Conservation (phyloP, 2,888 invertebrate genomes). For the Drosophila melanosoma region DNA sequence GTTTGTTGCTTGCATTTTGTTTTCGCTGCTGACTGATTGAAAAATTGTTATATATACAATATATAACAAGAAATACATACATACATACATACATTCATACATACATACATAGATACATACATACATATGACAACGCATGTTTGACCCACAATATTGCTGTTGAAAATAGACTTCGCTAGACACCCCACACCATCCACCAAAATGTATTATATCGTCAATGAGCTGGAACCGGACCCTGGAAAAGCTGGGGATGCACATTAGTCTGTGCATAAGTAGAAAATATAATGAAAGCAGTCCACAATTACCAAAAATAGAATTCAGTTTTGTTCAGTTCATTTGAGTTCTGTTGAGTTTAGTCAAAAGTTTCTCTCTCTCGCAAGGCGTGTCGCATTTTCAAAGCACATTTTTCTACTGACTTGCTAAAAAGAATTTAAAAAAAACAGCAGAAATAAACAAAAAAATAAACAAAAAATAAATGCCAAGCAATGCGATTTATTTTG, state of each 20-base stretch:
- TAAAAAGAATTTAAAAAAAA: not conserved
- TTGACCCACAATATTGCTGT: conserved; percentile 71
- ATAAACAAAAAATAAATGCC: conserved; percentile 13
- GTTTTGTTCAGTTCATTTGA: not conserved
- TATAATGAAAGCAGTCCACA: conserved; percentile 55
- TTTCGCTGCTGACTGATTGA: conserved; percentile 65
- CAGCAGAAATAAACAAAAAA: not conserved
- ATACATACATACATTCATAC: not conserved
- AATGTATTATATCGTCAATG: conserved; percentile 57
- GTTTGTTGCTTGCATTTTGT: conserved; percentile 68
- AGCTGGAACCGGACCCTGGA: conserved; percentile 57
- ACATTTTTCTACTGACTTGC: conserved; percentile 20
- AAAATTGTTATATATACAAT: conserved; percentile 50
- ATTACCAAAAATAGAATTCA: conserved; percentile 56
- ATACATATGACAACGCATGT: conserved; percentile 39
- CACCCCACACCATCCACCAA: not conserved
- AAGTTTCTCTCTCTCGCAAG: conserved; percentile 22
- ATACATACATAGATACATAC: conserved; percentile 24
- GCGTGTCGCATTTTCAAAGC: conserved; percentile 41
- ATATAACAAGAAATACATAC: conserved; percentile 2
- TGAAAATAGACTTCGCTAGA: conserved; percentile 27
- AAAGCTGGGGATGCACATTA: conserved; percentile 26
- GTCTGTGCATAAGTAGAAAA: conserved; percentile 18
- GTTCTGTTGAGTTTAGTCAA: conserved; percentile 18
- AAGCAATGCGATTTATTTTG: conserved; percentile 26